Percentiles rank a stretch among this genome's conserved stretches.
phyloP scores from a whole-genome alignment of 1,140 invertebrate species.

The Zophobas atratus region DNA sequence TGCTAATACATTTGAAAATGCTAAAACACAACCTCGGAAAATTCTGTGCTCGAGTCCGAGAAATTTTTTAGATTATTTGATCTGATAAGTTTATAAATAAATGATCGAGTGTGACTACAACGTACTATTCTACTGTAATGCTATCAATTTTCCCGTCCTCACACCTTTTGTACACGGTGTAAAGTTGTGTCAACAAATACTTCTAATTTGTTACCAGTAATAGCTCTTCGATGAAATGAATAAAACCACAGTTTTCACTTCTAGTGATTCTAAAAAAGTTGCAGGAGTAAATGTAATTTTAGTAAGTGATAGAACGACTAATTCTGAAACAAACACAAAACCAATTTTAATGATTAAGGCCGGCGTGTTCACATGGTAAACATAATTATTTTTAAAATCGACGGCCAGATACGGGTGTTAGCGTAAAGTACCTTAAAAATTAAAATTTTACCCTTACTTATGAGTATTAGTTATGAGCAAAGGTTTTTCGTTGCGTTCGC shows the following conservation, averaged over 20 bases:
- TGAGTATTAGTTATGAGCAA: background rate
- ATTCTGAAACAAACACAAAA: background rate
- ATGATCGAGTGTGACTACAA: background rate
- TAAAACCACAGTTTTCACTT: background rate
- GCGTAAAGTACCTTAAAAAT: background rate
- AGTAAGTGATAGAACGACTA: background rate
- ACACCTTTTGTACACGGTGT: slow-evolving; percentile 31
- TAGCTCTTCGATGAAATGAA: slow-evolving; percentile 6
- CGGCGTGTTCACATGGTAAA: background rate
- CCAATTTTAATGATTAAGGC: background rate
- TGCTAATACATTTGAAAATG: no score
- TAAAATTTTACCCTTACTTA: background rate
- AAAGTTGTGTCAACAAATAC: slow-evolving; percentile 18
- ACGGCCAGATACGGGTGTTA: background rate
- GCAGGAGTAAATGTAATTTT: background rate
- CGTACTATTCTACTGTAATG: background rate
- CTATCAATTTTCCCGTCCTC: slow-evolving; percentile 13
- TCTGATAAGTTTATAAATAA: background rate
- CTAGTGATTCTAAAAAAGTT: background rate
- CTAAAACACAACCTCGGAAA: no score
- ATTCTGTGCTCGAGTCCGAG: no score
- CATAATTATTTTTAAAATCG: slow-evolving; percentile 5
- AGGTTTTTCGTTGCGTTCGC: no score
- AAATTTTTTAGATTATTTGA: no score
- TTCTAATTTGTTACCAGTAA: slow-evolving; percentile 24